Percentiles rank a stretch among this genome's conserved stretches.
These are phyloP conservation scores for Eriosoma lanigerum DNA, from an alignment of 1,140 invertebrate species.

Conservation along the genomic window DNA sequence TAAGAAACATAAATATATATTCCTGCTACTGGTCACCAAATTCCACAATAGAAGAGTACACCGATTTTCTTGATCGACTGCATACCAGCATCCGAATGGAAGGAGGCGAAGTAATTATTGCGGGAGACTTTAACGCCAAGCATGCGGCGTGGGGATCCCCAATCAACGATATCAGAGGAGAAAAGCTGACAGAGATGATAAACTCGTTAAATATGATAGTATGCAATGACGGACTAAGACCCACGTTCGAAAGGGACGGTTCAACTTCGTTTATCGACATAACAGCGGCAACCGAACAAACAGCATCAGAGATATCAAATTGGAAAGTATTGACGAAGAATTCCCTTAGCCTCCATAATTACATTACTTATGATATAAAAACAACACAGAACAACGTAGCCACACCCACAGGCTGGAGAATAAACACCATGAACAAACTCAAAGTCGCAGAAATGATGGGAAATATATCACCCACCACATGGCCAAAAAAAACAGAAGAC, in stretches of 20 bases:
- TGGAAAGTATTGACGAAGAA: neutral
- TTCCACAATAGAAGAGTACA: neutral
- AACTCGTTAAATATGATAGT: neutral
- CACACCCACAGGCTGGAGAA: too few species aligned
- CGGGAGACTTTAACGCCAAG: neutral
- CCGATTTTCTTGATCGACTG: neutral
- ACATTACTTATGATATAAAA: too few species aligned
- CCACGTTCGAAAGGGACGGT: neutral
- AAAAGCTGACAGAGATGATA: neutral
- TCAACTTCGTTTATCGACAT: neutral
- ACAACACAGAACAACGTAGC: too few species aligned
- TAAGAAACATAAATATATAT: neutral
- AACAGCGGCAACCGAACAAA: neutral
- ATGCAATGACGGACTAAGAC: neutral
- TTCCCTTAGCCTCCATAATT: neutral
- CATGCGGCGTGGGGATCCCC: neutral
- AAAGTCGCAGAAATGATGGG: too few species aligned
- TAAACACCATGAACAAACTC: too few species aligned
- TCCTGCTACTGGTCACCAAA: conserved; percentile 2
- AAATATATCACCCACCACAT: too few species aligned
- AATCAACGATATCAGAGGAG: neutral
- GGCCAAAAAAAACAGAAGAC: too few species aligned
- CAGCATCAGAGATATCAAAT: neutral
- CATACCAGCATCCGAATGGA: neutral
- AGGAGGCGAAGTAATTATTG: neutral